Conservation (phyloP, 92 coral and sea anemone species). For the Epizoanthus illoricatus region DNA sequence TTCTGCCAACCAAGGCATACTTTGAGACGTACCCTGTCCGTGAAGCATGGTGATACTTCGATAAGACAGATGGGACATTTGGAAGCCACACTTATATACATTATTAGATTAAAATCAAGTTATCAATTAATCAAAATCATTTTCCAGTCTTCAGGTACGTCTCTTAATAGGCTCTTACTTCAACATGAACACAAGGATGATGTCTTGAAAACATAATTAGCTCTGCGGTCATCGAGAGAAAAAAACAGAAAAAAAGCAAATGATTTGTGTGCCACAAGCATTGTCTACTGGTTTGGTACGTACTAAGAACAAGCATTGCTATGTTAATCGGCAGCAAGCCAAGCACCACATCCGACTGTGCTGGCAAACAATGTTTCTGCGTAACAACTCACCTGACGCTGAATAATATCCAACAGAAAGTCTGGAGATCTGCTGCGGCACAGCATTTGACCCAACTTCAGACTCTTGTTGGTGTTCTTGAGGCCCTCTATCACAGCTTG, state of each 20-base stretch:
- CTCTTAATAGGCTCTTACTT: no score
- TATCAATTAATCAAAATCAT: no score
- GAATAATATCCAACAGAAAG: slow-evolving; percentile 91
- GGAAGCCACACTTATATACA: no score
- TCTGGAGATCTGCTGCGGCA: slow-evolving; percentile 98
- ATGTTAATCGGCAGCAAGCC: neutral
- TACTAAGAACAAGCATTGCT: neutral
- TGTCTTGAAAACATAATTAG: no score
- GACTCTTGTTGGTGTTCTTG: slow-evolving; percentile 69
- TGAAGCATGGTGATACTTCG: no score
- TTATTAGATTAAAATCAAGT: no score
- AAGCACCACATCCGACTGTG: neutral
- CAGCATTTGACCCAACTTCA: slow-evolving; percentile 85
- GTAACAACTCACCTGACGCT: slow-evolving; percentile 72
- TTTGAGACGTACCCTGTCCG: slow-evolving; percentile 88
- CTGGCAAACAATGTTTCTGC: neutral
- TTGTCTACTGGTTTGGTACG: neutral
- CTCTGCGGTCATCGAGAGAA: no score
- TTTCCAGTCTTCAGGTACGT: no score
- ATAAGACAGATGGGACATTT: no score
- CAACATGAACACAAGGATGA: no score
- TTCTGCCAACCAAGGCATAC: slow-evolving; percentile 99
- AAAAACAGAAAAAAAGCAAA: neutral
- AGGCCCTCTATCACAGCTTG: slow-evolving; percentile 84
- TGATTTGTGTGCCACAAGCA: neutral